These are phyloP conservation scores for Quadroppia sp. DNA, from an alignment of 2,888 invertebrate species.

Conservation along the genomic window DNA sequence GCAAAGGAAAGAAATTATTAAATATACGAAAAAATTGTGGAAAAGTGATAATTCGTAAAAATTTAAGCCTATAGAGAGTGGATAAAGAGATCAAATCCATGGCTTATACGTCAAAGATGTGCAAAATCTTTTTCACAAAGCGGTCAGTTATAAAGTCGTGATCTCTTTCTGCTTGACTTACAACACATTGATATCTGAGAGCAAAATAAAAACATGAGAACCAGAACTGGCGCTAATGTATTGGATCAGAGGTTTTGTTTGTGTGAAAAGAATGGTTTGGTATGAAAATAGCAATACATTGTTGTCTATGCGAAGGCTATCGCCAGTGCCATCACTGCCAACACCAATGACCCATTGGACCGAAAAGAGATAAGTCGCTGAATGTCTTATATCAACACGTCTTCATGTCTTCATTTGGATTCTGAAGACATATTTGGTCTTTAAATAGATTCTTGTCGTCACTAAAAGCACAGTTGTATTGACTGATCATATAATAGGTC, in stretches of 20 bases:
- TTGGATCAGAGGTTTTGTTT: background rate
- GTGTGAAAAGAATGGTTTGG: background rate
- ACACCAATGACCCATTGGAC: background rate
- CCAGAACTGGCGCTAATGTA: background rate
- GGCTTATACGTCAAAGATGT: background rate
- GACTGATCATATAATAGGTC: no score
- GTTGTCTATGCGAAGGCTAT: background rate
- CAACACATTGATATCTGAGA: background rate
- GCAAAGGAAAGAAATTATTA: no score
- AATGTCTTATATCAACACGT: conserved; percentile 7
- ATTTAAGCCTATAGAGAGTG: background rate
- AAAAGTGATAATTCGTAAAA: no score
- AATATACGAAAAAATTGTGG: no score
- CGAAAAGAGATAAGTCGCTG: conserved; percentile 11
- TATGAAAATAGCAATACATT: background rate
- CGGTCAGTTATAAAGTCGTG: conserved; percentile 9
- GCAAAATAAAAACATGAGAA: background rate
- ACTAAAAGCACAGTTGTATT: no score
- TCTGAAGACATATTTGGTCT: conserved; percentile 1
- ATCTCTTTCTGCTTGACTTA: conserved; percentile 1
- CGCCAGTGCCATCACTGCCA: conserved; percentile 21
- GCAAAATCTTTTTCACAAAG: background rate
- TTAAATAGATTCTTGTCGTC: background rate
- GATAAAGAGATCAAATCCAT: background rate
- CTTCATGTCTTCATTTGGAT: background rate